Evolutionary conservation across 2,888 invertebrate genomes (phyloP).

Genomic region (Camptogramma bilineatum): DNA sequence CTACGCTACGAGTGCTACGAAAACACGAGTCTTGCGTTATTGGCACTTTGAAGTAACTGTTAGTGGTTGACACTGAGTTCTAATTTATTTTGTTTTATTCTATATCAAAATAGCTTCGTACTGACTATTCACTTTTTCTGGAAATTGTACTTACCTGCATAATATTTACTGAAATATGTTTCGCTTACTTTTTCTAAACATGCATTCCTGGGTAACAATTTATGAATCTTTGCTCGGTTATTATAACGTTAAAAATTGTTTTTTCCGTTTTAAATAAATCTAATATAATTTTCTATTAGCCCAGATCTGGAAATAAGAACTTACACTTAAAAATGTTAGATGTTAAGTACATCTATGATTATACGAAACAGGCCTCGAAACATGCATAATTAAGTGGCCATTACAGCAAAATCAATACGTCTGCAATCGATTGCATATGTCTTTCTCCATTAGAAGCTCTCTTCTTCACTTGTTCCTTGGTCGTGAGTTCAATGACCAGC

Average conservation of each 20-base stretch:
- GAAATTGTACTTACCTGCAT: no score
- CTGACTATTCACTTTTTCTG: not conserved
- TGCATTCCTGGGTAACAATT: no score
- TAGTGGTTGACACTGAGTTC: not conserved
- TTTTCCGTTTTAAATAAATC: not conserved
- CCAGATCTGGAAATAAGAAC: not conserved
- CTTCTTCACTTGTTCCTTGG: not conserved
- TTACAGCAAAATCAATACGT: slow-evolving; percentile 31
- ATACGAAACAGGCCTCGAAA: not conserved
- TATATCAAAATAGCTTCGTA: not conserved
- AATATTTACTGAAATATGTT: no score
- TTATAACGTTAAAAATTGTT: no score
- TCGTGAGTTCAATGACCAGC: not conserved
- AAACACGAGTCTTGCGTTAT: slow-evolving; percentile 15
- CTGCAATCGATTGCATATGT: slow-evolving; percentile 28
- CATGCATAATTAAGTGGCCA: slow-evolving; percentile 29
- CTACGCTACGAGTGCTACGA: slow-evolving; percentile 21
- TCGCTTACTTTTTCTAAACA: no score
- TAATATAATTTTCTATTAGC: not conserved
- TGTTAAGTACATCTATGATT: slow-evolving; percentile 1
- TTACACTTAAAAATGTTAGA: not conserved
- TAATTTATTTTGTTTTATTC: not conserved
- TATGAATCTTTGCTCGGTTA: no score
- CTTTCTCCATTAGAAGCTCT: not conserved
- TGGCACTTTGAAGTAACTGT: not conserved